These are phyloP conservation scores for Cynoglossus semilaevis DNA, from an alignment of 2,113 vertebrate species.

Conservation along the genomic window DNA sequence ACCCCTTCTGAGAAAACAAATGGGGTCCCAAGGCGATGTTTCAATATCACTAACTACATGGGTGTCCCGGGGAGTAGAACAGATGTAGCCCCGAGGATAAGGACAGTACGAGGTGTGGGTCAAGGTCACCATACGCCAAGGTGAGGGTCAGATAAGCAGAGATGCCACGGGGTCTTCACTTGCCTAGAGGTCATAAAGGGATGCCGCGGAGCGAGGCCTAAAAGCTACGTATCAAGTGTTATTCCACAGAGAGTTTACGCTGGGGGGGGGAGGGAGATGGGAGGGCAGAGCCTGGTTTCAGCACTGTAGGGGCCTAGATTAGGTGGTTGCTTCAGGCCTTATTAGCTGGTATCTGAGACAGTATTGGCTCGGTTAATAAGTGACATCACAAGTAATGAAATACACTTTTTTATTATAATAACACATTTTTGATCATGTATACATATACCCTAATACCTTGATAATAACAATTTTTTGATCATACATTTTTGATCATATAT, in stretches of 20 bases:
- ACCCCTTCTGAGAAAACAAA: conserved; percentile 82
- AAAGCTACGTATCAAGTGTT: conserved; percentile 76
- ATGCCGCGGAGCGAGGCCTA: conserved; percentile 56
- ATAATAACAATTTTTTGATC: too few species aligned
- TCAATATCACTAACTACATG: conserved; percentile 82
- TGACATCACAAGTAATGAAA: too few species aligned
- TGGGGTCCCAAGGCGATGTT: conserved; percentile 84
- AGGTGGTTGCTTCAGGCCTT: conserved; percentile 43
- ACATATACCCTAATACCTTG: too few species aligned
- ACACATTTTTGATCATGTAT: too few species aligned
- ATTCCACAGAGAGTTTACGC: conserved; percentile 67
- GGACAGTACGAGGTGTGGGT: conserved; percentile 77
- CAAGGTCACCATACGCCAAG: conserved; percentile 86
- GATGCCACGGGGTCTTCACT: conserved; percentile 73
- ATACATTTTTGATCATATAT: too few species aligned
- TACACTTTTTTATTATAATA: too few species aligned
- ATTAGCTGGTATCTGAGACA: conserved; percentile 28
- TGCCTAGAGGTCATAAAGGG: conserved; percentile 72
- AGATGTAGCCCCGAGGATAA: conserved; percentile 80
- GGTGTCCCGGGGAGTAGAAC: conserved; percentile 79
- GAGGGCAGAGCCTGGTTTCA: conserved; percentile 58
- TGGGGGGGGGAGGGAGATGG: conserved; percentile 34
- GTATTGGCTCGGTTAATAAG: conserved; percentile 35
- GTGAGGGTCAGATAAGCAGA: conserved; percentile 83
- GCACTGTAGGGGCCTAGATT: conserved; percentile 57